These are phyloP conservation scores for Epinotia ramella DNA, from an alignment of 2,888 invertebrate species.

Conservation along the genomic window DNA sequence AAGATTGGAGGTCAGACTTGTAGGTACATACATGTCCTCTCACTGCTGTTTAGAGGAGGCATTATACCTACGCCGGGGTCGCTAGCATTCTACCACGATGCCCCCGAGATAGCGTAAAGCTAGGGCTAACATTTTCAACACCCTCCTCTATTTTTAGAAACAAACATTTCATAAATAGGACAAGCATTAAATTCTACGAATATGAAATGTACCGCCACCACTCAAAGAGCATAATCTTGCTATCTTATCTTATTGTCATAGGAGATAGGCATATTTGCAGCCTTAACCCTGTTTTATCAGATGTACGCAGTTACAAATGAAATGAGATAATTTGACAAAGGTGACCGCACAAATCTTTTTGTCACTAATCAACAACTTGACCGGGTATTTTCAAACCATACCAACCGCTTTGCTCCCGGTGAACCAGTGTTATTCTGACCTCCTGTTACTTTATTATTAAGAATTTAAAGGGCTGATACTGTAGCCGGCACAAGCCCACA, in stretches of 20 bases:
- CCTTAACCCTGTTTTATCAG: constrained; percentile 18
- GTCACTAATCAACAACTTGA: not conserved
- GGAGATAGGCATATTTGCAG: constrained; percentile 34
- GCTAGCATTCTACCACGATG: too few relatives aligned
- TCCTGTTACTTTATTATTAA: not conserved
- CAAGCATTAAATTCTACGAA: not conserved
- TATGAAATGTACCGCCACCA: constrained; percentile 9
- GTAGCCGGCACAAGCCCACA: not conserved
- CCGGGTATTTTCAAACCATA: not conserved
- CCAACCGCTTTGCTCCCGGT: not conserved
- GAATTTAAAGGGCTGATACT: not conserved
- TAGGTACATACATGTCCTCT: too few relatives aligned
- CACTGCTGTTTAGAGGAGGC: too few relatives aligned
- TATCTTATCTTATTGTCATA: constrained; percentile 40
- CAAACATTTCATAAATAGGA: not conserved
- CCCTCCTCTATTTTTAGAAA: too few relatives aligned
- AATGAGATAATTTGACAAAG: constrained; percentile 1
- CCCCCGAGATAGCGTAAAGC: too few relatives aligned
- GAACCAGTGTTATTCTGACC: not conserved
- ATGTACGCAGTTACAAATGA: not conserved
- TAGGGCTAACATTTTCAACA: too few relatives aligned
- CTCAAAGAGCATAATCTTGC: constrained; percentile 20
- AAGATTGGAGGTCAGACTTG: too few relatives aligned
- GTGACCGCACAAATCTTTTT: not conserved
- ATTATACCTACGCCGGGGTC: too few relatives aligned